Evolutionary conservation across 2,797 vertebrate genomes (phyloP).

Genomic region (Babyrousa celebensis): DNA sequence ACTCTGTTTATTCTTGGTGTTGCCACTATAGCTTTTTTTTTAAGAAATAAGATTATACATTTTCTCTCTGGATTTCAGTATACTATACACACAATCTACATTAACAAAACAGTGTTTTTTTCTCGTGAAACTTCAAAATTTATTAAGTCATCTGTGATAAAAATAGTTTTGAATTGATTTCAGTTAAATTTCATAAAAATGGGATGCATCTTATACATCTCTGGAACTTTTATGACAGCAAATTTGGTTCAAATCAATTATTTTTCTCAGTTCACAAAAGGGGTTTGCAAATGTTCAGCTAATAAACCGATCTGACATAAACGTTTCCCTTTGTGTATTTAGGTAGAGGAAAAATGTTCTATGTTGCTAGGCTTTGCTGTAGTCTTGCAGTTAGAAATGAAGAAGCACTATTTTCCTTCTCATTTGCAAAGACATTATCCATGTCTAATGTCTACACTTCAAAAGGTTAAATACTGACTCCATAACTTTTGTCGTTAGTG

Average conservation of each 20-base stretch:
- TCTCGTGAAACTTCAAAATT: background rate
- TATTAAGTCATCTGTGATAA: conserved; percentile 18
- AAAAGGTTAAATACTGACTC: background rate
- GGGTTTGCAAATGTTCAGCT: background rate
- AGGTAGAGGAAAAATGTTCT: background rate
- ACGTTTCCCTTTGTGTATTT: background rate
- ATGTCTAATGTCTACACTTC: background rate
- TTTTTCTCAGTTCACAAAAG: conserved; percentile 30
- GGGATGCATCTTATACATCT: background rate
- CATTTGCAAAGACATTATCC: background rate
- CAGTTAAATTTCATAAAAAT: conserved; percentile 36
- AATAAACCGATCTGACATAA: background rate
- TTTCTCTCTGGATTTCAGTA: conserved; percentile 1
- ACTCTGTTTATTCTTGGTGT: conserved; percentile 14
- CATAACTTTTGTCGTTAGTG: background rate
- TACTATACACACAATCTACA: background rate
- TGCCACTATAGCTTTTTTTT: background rate
- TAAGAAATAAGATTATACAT: background rate
- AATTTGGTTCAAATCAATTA: conserved; percentile 29
- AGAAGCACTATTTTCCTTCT: background rate
- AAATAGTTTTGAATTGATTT: conserved; percentile 51
- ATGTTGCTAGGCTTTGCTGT: background rate
- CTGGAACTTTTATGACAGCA: conserved; percentile 11
- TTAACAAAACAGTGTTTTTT: conserved; percentile 6
- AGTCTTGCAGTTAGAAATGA: background rate